phyloP scores from a whole-genome alignment of 2,797 vertebrate genomes.

The Mus minutoides region DNA sequence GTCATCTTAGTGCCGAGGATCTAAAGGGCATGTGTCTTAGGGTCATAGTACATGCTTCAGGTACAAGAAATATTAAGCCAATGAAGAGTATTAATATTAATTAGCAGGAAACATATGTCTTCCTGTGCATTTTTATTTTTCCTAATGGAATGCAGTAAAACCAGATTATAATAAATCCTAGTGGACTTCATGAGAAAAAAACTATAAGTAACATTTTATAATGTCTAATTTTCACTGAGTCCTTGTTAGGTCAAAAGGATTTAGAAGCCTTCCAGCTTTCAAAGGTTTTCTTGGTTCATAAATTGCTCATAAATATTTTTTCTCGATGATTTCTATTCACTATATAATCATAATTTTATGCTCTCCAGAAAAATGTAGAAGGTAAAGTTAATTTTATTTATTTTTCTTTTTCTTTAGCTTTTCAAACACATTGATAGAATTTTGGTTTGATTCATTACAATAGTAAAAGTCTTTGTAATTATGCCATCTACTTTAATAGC shows the following conservation, averaged over 20 bases:
- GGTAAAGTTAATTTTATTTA: neutral
- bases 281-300: neutral
- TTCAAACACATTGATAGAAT: neutral
- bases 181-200: neutral
- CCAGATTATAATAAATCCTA: slow-evolving; percentile 53
- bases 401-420: neutral
- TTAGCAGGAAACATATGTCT: neutral
- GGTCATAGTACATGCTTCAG: slow-evolving; percentile 1
- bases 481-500: neutral
- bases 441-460: neutral
- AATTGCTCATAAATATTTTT: slow-evolving; percentile 16
- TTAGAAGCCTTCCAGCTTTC: neutral
- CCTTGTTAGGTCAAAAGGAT: slow-evolving; percentile 26
- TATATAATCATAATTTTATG: neutral
- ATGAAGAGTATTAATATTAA: slow-evolving; percentile 34
- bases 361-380: neutral
- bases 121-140: slow-evolving; percentile 24
- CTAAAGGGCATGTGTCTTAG: slow-evolving; percentile 72
- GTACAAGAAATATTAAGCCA: slow-evolving; percentile 48
- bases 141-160: slow-evolving; percentile 58
- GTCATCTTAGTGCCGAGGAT: slow-evolving; percentile 79
- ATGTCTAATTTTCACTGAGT: slow-evolving; percentile 11
- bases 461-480: neutral
- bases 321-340: neutral
- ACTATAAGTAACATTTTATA: slow-evolving; percentile 53